Base-by-base conservation (phyloP, 2,113 vertebrate species). In the Maccullochella peelii region DNA sequence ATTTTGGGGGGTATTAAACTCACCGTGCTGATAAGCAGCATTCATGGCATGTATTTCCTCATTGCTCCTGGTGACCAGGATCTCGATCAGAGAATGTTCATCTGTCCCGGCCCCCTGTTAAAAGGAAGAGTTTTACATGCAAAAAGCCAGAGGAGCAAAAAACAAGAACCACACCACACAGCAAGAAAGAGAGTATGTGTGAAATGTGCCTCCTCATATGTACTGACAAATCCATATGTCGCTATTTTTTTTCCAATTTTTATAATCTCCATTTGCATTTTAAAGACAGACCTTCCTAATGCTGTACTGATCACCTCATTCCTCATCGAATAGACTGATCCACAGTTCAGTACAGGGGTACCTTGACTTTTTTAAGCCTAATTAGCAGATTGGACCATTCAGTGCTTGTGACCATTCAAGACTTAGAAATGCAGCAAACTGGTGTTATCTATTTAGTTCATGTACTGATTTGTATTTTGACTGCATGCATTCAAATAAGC, bases 101-200 rank as follows among this genome's bases (percentile, higher is more conserved):
- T 99, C 98, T 0, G 98, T 99, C 63, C 98, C 98, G 0, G 96
- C 97, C 0, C 98, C 98, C 98, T 99, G 88, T 23, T 82, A 21
- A 79, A 38, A 79, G 7, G 0, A 5, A 15, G 15, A 23, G 27
- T 2, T 57, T 63, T 44, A 36, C 68, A 1, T 5, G 66, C 50
- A 33, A 30, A 27, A 71, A 21, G 21, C 2, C 14, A 63, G 5
- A 30, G 58, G 30, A 44, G 8, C 21, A 65, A 27, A 16, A 55
- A 65, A 21, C 18, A 27, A 20, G 14, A 47, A 49, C 15, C 9
- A 25, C 38, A 62, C 30, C 20, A 69, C 65, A 58, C 5, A 36
- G 30, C 9, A 4, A 9, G 6, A 5, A 25, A 47, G 8, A 23
- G 18, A 40, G 3, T 4, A 6, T 0, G 5, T 61, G 21, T 74